Evolutionary conservation across 2,113 vertebrate genomes (phyloP).

Genomic region (Gymnogyps californianus): DNA sequence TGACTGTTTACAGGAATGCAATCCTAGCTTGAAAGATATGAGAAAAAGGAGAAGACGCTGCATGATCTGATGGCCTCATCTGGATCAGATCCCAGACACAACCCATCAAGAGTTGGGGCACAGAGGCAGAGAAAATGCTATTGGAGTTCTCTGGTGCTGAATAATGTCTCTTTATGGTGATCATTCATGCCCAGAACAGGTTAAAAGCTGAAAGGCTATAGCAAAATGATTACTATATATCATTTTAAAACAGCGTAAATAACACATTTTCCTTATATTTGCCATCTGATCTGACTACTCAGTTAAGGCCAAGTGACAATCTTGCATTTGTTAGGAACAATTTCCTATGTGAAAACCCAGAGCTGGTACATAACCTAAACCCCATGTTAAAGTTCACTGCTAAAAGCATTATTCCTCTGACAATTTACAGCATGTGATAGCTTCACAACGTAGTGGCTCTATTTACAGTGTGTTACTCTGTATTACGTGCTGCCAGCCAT

Average conservation of each 20-base stretch:
- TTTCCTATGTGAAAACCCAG: neutral
- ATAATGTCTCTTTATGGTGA: neutral
- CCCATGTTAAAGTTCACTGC: neutral
- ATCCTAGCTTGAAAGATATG: neutral
- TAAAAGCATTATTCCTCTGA: conserved; percentile 11
- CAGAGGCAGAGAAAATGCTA: neutral
- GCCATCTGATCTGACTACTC: neutral
- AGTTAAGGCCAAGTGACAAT: neutral
- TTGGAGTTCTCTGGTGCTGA: neutral
- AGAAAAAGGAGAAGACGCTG: neutral
- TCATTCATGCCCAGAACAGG: neutral
- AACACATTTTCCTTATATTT: neutral
- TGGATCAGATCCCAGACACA: neutral
- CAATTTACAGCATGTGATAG: neutral
- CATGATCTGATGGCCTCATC: neutral
- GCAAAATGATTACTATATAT: neutral
- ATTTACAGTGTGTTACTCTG: conserved; percentile 22
- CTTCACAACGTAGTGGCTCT: neutral
- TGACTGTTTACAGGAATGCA: neutral
- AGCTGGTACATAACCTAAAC: neutral
- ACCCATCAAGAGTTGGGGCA: neutral
- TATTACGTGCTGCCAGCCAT: conserved; percentile 7
- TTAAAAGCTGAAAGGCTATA: neutral
- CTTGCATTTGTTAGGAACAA: neutral
- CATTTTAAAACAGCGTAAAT: neutral